Conservation (phyloP, 2,888 invertebrate species). For the Abrostola tripartita region DNA sequence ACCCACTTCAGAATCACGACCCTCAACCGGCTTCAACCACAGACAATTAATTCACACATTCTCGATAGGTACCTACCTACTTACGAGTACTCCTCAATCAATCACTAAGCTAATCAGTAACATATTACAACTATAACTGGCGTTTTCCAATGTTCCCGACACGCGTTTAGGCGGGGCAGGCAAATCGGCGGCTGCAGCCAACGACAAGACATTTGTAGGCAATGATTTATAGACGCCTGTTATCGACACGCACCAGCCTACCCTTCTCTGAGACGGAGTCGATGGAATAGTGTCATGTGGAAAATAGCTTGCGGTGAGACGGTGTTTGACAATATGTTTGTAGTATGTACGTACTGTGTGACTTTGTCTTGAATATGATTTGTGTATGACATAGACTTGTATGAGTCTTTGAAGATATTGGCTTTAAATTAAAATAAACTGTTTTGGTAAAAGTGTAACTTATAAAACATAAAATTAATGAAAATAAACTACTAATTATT, state of each 20-base stretch:
- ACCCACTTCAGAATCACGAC: not conserved
- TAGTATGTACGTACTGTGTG: too few species aligned
- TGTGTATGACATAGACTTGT: not conserved
- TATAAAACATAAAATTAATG: too few species aligned
- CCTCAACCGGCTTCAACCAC: constrained; percentile 9
- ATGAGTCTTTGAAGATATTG: not conserved
- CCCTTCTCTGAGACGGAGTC: constrained; percentile 73
- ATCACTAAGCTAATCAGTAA: constrained; percentile 35
- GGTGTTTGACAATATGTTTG: not conserved
- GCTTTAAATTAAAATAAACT: not conserved
- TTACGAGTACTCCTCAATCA: constrained; percentile 21
- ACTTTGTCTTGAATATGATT: not conserved
- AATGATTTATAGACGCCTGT: constrained; percentile 85
- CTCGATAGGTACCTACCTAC: not conserved
- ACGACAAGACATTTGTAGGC: constrained; percentile 84
- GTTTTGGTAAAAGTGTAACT: not conserved
- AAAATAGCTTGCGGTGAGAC: constrained; percentile 31
- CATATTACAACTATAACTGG: constrained; percentile 46
- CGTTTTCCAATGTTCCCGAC: constrained; percentile 41
- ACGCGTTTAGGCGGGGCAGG: constrained; percentile 68
- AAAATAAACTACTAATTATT: too few species aligned
- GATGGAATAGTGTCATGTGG: constrained; percentile 41
- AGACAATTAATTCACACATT: constrained; percentile 15
- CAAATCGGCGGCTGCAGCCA: constrained; percentile 80
- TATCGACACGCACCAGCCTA: constrained; percentile 86